phyloP scores from a whole-genome alignment of 92 coral and sea anemone species.

The Phenganax subtilis region DNA sequence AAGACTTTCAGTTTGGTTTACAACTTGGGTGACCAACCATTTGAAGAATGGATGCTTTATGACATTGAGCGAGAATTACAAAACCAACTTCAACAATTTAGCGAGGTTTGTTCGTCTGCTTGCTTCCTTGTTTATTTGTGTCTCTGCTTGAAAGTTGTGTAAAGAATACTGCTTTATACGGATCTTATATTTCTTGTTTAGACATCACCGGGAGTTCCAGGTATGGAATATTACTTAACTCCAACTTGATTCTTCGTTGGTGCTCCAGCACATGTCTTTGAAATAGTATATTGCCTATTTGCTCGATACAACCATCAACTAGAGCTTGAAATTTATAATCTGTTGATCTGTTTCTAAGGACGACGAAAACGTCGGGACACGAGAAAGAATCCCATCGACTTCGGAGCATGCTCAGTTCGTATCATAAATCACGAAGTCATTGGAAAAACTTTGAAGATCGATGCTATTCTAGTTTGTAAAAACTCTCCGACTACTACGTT shows the following conservation, averaged over 20 bases:
- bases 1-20: slow-evolving; percentile 48
- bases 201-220: neutral
- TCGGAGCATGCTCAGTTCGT: slow-evolving; percentile 72
- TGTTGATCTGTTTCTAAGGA: slow-evolving; percentile 31
- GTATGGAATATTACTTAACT: neutral
- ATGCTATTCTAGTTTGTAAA: slow-evolving; percentile 28
- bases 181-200: no score
- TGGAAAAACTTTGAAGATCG: slow-evolving; percentile 16
- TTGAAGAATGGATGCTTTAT: slow-evolving; percentile 37
- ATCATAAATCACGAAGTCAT: slow-evolving; percentile 24
- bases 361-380: slow-evolving; percentile 25
- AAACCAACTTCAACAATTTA: slow-evolving; percentile 53
- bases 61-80: slow-evolving; percentile 59
- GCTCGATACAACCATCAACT: no score
- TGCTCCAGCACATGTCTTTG: no score
- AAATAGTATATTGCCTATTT: no score
- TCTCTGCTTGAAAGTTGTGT: neutral
- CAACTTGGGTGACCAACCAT: slow-evolving; percentile 18
- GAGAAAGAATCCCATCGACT: slow-evolving; percentile 36
- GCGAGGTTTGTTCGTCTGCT: slow-evolving; percentile 39
- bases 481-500: slow-evolving; percentile 42
- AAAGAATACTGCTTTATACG: no score
- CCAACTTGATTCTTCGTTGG: no score
- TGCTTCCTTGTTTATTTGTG: neutral
- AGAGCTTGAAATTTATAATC: neutral